Conservation (phyloP, 2,888 invertebrate species). For the Neria commutata region DNA sequence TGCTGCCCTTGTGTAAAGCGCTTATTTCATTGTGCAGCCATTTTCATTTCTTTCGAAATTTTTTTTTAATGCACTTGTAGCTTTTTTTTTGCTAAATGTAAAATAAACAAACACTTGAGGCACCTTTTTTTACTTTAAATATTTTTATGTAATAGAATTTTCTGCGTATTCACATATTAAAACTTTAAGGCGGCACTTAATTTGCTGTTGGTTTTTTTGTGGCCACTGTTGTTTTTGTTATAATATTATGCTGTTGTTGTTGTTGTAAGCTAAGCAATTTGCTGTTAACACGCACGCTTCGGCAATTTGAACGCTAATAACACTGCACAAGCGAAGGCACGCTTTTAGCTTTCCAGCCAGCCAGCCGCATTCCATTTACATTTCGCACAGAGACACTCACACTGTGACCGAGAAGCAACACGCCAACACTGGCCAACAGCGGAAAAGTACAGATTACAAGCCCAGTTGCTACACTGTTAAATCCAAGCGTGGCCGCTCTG, state of each 20-base stretch:
- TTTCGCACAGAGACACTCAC: neutral
- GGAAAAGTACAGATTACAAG: conserved; percentile 38
- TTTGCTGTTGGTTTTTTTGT: neutral
- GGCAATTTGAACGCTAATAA: neutral
- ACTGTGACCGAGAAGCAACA: neutral
- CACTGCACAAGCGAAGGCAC: conserved; percentile 1
- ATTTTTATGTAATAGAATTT: too few relatives aligned
- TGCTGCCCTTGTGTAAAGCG: conserved; percentile 4
- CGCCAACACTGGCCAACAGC: neutral
- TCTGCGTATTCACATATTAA: too few relatives aligned
- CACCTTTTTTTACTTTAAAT: too few relatives aligned
- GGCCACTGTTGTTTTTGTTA: conserved; percentile 7
- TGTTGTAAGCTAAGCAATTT: conserved; percentile 13
- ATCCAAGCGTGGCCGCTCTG: too few relatives aligned
- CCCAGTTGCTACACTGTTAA: too few relatives aligned
- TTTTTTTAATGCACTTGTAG: neutral
- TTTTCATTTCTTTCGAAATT: neutral
- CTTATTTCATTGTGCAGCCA: neutral
- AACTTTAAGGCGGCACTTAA: too few relatives aligned
- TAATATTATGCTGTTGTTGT: neutral
- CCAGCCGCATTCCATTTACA: neutral
- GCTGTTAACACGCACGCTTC: conserved; percentile 7
- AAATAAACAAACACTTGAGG: neutral
- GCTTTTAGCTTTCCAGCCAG: neutral
- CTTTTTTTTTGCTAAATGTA: neutral